Base-by-base conservation (phyloP, 1,140 invertebrate species). In the Ceratina calcarata region DNA sequence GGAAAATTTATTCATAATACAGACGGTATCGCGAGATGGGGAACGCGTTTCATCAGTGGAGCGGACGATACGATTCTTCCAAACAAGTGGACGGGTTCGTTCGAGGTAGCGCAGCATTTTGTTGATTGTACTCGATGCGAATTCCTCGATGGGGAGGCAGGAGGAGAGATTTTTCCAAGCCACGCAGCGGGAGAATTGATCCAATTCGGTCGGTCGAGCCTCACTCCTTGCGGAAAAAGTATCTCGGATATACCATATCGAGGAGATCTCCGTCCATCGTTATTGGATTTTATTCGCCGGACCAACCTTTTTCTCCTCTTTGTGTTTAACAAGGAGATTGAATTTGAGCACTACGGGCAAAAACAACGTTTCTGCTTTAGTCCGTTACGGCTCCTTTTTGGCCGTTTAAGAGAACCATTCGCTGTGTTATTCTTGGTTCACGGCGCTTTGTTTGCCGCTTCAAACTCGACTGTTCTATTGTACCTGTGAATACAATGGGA, bases 261-360 rank as follows among this genome's bases (percentile, higher is more conserved):
- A 61, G 27, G 62, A 76, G 58, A 74, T 73, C 71, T 12, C 57
- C 18, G 57, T 67, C n/a, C 49, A 24, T 1, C 60, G 70, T 84
- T 84, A 84, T 84, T 83, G 83, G 81, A 84, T 84, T 84, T 84
- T 68, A 84, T 84, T 79, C 77, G 57, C 24, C 20, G n/a, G 27
- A 27, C 24, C 18, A 22, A 24, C 12, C 61, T 53, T 55, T 67
- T 68, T 15, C 20, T 27, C 37, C 37, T 45, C 37, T 45, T 6
- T 64, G 24, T 51, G 45, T 62, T 57, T 45, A 78, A 70, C 75
- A 24, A 61, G 51, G 62, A 78, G 66, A 78, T 78, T 71, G 68
- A 78, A 78, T 64, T 71, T 45, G 68, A 55, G 16, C 76, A 24
- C 24, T 27, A 8, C 13, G 20, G 10, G n/a, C 15, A 62, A 70